Base-by-base conservation (phyloP, 2,113 vertebrate genomes). In the Etia nguti region DNA sequence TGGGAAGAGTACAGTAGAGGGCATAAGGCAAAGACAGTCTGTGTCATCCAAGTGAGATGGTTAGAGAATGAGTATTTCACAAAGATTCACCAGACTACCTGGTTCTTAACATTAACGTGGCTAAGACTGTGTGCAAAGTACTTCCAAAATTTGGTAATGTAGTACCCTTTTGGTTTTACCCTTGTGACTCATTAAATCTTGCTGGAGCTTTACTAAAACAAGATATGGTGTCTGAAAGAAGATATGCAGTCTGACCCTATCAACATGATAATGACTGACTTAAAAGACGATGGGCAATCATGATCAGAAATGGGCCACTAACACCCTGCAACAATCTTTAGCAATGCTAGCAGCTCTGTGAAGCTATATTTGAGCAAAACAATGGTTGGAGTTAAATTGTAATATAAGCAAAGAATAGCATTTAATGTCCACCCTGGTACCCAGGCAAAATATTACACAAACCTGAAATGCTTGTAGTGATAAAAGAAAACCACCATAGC, bases 1-100 rank as follows among this genome's bases (percentile, higher is more conserved):
- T 90, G 91, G 91, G 92, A 92, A 92, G 91, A 90, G 92, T 91
- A 82, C 90, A 92, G 92, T 86, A 91, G 90, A 93, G 93, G 92
- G 91, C 91, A 93, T 10, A 82, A 90, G 87, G 93, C 93, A 93
- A 86, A 91, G 89, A 82, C 87, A 90, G 85, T 88, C 80, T 48
- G 86, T 90, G 84, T 88, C 90, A 95, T 92, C 29, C 65, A 82
- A 88, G 73, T 86, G 83, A 88, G 92, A 75, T 86, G 83, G 29
- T 84, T 84, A 59, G 80, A 59, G 83, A 94, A 92, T 88, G 59
- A 75, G 88, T 90, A 80, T 89, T 88, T 92, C 86, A 89, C 81
- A 60, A 85, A 65, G 60, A 87, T 88, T 87, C 79, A 80, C 68
- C 55, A 16, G 80, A 31, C 82, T 82, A 75, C 79, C 79, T 62